Conservation (phyloP, 2,113 vertebrate genomes). For the Numida meleagris region DNA sequence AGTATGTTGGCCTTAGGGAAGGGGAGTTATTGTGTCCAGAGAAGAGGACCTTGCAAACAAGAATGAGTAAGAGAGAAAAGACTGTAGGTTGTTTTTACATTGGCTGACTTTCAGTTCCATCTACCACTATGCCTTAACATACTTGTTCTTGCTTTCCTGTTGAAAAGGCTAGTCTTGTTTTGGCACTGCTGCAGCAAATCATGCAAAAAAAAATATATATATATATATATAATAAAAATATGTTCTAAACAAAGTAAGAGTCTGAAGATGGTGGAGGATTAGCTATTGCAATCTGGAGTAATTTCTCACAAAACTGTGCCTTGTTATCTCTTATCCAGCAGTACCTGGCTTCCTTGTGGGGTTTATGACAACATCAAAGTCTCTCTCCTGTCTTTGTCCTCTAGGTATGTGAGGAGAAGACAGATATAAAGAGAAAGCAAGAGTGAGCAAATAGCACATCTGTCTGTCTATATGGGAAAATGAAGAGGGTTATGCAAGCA, state of each 20-base stretch:
- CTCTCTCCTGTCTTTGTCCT: not conserved
- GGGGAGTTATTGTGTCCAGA: not conserved
- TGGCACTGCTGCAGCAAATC: not conserved
- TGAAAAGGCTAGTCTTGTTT: not conserved
- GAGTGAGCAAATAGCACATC: not conserved
- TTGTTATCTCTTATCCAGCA: not conserved
- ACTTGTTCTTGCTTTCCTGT: not conserved
- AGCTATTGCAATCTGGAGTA: not conserved
- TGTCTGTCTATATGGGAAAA: not conserved
- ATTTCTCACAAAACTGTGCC: not conserved
- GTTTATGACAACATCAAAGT: not conserved
- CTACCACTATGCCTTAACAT: not conserved
- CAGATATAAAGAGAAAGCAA: not conserved
- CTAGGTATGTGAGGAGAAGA: not conserved
- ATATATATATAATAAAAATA: not conserved
- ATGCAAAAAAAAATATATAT: not conserved
- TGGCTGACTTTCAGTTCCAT: not conserved
- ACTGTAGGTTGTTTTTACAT: not conserved
- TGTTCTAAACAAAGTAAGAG: not conserved
- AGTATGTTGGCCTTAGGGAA: accelerated
- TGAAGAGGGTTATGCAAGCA: not conserved
- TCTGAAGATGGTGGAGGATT: not conserved
- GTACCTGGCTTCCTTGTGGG: not conserved
- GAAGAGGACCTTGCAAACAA: not conserved
- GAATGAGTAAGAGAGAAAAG: not conserved